Conservation (phyloP, 1,140 invertebrate genomes). For the Diorhabda carinulata region DNA sequence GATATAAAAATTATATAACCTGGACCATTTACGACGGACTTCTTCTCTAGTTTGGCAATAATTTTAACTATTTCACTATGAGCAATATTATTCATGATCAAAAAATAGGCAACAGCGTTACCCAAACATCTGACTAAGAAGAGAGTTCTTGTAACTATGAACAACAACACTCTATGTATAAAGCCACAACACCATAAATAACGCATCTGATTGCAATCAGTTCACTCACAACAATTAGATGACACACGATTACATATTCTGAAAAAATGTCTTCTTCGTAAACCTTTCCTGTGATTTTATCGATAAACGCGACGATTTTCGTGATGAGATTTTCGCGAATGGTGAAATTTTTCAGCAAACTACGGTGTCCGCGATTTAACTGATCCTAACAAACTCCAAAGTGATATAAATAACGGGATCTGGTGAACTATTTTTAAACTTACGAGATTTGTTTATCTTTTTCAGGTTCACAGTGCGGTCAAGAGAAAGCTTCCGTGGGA, state of each 20-base stretch:
- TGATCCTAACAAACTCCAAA: conserved; percentile 8
- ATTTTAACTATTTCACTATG: conserved; percentile 16
- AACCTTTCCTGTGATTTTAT: too few relatives aligned
- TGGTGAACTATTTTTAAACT: conserved; percentile 12
- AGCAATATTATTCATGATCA: conserved; percentile 13
- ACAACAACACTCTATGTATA: conserved; percentile 11
- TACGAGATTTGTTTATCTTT: conserved; percentile 9
- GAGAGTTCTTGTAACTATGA: conserved; percentile 3
- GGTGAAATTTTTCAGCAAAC: neutral
- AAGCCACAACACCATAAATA: conserved; percentile 10
- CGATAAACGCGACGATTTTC: neutral
- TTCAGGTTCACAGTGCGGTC: neutral
- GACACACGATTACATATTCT: too few relatives aligned
- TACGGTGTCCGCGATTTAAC: neutral
- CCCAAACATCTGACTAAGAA: conserved; percentile 10
- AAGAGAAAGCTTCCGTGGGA: neutral
- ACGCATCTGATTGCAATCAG: conserved; percentile 12
- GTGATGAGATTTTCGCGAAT: neutral
- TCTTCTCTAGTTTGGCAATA: conserved; percentile 15
- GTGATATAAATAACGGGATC: conserved; percentile 14
- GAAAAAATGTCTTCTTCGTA: too few relatives aligned
- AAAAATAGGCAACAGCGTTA: conserved; percentile 8
- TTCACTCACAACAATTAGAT: too few relatives aligned
- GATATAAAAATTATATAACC: conserved; percentile 8
- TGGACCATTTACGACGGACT: conserved; percentile 1